Evolutionary conservation across 2,888 invertebrate species (phyloP), one percentile per base, ranked within the genome.

Genomic region (Protonemura montana): DNA sequence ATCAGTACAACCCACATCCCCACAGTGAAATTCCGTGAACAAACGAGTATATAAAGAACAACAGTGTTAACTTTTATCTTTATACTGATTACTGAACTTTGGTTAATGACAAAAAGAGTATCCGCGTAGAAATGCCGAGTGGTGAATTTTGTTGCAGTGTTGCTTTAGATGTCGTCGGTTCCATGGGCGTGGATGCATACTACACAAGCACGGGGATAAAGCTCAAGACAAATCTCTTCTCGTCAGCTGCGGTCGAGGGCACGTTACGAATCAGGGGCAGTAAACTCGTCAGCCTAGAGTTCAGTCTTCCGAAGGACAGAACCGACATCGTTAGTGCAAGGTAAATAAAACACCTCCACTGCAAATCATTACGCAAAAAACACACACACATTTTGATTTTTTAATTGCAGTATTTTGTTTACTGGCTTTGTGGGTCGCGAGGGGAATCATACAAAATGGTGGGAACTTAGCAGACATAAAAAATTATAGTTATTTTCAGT

Each of bases 161-260:
- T 86, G 96, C 98, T 10, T 92, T 98, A 0, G 97, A 97, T 90
- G 92, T 98, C 86, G 95, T 95, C 13, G 96, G 96, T 0, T 95
- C 95, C 0, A 97, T 99, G 96, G 94, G 95, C 77, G 95, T 98
- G 0, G 95, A 96, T 89, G 96, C 97, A 0, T 96, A 95, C 86
- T 94, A 96, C 85, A 95, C 95, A n/a, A 93, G 94, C 1, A 95
- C 96, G 10, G 98, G 97, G 7, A 94, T 98, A n/a, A 95, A 97
- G 89, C 93, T 98, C 10, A 95, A 96, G 89, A 95, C 96, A 88
- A 96, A 96, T 83, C 92, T 98, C 30, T 97, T 97, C 91, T 96
- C 98, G 0, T 97, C 97, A 35, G 96, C 97, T 0, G 95, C 96
- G 0, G 92, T 97, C 0, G 95, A 96, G 89, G 95, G 95, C 0